Evolutionary conservation across 2,797 vertebrate species (phyloP), one percentile per base, ranked within the genome.

Genomic region (Channallabes apus): DNA sequence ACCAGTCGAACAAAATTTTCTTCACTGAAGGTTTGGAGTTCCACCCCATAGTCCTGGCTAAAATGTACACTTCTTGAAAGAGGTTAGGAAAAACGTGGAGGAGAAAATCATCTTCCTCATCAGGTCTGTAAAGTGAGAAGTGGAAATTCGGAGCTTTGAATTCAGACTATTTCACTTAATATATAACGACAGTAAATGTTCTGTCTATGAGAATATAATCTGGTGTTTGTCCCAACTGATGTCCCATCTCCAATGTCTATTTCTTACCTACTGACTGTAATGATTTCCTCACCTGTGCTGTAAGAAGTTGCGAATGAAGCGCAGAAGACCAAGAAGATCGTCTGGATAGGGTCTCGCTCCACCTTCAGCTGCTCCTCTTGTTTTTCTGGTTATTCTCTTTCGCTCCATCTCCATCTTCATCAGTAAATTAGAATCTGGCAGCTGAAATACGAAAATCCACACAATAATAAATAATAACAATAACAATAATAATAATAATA

Each of bases 251-350:
- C 4, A 15, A 27, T 27, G n/a, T 27, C 24, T 64, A 64, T 4
- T 27, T 61, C 38, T 38, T 38, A 38, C 5, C 38, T 38, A 38
- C 38, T 38, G 38, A 38, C 38, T 38, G 0, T 38, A 62, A 24
- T 7, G 7, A 58, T 27, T 75, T 15, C n/a, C 29, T 41, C 54
- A 80, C 78, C 18, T 65, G 78, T 80, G 78, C 38, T 80, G 54
- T 38, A 8, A 41, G 24, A 17, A 0, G 61, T 80, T 80, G 35
- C 61, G 61, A 14, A 80, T 80, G 24, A 46, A 80, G 24, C 61
- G 38, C 35, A 80, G 59, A 65, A 80, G 61, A 4, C 78, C 61
- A 18, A 14, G 32, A 8, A 51, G 1, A 65, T 51, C 2, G 0
- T 65, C n/a, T 20, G 61, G 3, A 27, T 80, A 80, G 1, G 76